Evolutionary conservation across 1,140 invertebrate species (phyloP), one percentile per base, ranked within the genome.

Genomic region (Trichonephila clavipes): DNA sequence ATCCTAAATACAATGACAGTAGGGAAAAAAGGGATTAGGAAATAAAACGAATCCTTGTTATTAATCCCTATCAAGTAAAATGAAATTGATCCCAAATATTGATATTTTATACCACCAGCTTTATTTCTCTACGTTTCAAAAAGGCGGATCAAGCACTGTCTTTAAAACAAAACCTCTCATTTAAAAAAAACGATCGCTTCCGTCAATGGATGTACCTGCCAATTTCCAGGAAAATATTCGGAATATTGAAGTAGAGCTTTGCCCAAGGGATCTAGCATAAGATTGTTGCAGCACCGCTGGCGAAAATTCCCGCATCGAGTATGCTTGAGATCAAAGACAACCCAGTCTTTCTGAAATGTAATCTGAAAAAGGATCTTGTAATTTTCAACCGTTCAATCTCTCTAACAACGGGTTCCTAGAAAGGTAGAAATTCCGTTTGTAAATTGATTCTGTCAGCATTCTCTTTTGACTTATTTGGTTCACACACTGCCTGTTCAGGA

Each of bases 281-380:
- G 18, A 21, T 6, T 34, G 28, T 6, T 6, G 28, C 10, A 40
- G 18, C 24, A 77, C 72, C 72, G 0, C 72, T 34, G 72, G 72
- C 72, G 72, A 77, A 77, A 77, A 77, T 77, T 77, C 72, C 72
- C 18, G 16, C 24, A 77, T 77, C 34, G 14, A 77, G 34, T 40
- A 4, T 77, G 16, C 34, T 40, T 14, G 16, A 19, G 34, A 77
- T 77, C 72, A 77, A 0, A 77, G 12, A 12, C 19, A 64, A 64
- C 16, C 62, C 18, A 64, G 62, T 21, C 62, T 5, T 28, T 77
- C 69, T 28, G 34, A 34, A 77, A 19, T 77, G 72, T 77, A 77
- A 77, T 77, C 72, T 40, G 72, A 14, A 77, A 77, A 40, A 16
- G 72, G 72, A 77, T 77, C 72, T 34, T 6, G 28, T 40, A 40